phyloP scores from a whole-genome alignment of 2,113 vertebrate species.

The Apistogramma diplotaenia region DNA sequence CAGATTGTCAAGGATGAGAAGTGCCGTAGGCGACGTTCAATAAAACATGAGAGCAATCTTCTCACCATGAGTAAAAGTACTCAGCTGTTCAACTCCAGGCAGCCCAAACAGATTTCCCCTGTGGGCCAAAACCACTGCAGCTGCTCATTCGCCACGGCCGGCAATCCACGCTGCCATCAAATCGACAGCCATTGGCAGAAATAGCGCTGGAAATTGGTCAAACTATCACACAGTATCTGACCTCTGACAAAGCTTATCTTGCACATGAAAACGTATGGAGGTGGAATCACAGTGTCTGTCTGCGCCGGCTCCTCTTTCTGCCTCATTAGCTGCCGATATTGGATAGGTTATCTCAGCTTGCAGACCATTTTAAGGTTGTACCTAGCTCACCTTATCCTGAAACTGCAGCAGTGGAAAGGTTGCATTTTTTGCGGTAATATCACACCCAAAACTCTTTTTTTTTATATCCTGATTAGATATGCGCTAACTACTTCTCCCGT shows the following conservation, averaged over 20 bases:
- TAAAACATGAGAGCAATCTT: conserved; percentile 78
- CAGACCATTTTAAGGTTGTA: conserved; percentile 50
- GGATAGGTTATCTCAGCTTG: conserved; percentile 66
- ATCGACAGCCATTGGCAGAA: conserved; percentile 55
- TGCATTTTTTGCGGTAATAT: conserved; percentile 33
- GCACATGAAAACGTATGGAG: conserved; percentile 52
- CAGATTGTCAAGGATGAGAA: conserved; percentile 72
- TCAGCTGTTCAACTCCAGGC: conserved; percentile 52
- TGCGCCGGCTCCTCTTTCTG: conserved; percentile 59
- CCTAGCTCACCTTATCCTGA: conserved; percentile 42
- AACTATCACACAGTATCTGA: conserved; percentile 64
- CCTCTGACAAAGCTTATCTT: conserved; percentile 71
- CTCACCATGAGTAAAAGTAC: conserved; percentile 65
- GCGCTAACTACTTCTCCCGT: conserved; percentile 1
- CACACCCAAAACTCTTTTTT: conserved; percentile 13
- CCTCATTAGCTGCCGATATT: conserved; percentile 71
- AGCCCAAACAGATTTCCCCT: conserved; percentile 74
- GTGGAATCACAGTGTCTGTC: conserved; percentile 62
- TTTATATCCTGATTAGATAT: conserved; percentile 46
- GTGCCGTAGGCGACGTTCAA: conserved; percentile 66
- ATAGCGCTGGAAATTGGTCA: conserved; percentile 69
- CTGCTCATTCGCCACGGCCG: conserved; percentile 54
- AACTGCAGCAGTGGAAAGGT: conserved; percentile 43
- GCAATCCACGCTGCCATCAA: conserved; percentile 56
- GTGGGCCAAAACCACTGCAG: conserved; percentile 57